Base-by-base conservation (phyloP, 2,113 vertebrate species). In the Austrofundulus limnaeus region DNA sequence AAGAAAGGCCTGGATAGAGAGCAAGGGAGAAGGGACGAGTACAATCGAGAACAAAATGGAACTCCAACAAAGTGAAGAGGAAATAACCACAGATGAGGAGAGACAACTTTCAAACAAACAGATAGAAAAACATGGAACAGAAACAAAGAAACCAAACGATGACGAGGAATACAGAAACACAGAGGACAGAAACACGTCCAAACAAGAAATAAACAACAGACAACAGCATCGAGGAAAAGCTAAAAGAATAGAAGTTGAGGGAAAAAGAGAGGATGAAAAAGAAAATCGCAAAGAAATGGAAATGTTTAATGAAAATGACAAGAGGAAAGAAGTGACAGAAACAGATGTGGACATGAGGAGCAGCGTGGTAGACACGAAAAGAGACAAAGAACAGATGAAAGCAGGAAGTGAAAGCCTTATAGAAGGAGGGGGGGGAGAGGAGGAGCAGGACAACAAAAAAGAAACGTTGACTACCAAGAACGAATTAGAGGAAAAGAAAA, bases 211-310 rank as follows among this genome's bases (percentile, higher is more conserved):
- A 19, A 46, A 58, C 5, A 31, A 10, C 3, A 20, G 9, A 23
- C 10, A 21, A 76, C 38, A 11, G 0, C 5, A 12, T 24, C 46
- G 54, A 16, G 3, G 4, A 25, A 16, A 71, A 2, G 9, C 16
- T 12, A 41, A 2, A 49, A 34, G 37, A 10, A 19, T n/a, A 13
- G 54, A 54, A 16, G 0, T 25, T 14, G n/a, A 45, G 41, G 31
- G 16, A 23, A 58, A 66, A 61, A 39, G 17, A 46, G 34, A 55
- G 4, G 16, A 57, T 28, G 6, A 62, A 38, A 41, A 70, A 17
- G 24, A 25, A 1, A 46, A 10, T 6, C 39, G 24, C 1, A 15
- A 49, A 24, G 49, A 60, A 4, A 14, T 42, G 24, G 47, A 45
- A 20, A 21, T 3, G 0, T 11, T 14, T 24, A 23, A 23, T 12